These are phyloP conservation scores for Philopotamus ludificatus DNA, from an alignment of 1,140 invertebrate species.

Conservation along the genomic window DNA sequence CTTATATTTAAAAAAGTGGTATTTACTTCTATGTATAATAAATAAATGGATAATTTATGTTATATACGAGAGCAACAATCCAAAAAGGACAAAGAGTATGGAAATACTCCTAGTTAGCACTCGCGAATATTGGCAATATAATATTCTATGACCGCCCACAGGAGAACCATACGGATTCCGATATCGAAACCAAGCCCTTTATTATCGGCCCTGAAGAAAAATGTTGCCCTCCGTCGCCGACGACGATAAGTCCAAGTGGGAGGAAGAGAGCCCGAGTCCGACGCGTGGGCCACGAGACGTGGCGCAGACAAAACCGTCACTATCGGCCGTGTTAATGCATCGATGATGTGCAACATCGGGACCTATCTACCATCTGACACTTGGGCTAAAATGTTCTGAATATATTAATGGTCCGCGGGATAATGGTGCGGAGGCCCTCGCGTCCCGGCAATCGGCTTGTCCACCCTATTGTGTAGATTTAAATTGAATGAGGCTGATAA, in stretches of 20 bases:
- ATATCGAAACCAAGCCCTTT: conserved; percentile 19
- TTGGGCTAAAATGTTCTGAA: background rate
- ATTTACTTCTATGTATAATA: too few species aligned
- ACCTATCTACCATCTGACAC: conserved; percentile 6
- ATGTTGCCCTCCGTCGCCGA: conserved; percentile 30
- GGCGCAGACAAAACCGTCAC: conserved; percentile 1
- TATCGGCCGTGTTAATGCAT: conserved; percentile 29
- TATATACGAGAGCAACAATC: too few species aligned
- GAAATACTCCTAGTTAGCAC: too few species aligned
- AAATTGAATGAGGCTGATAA: too few species aligned
- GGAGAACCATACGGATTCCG: conserved; percentile 22
- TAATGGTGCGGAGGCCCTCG: too few species aligned
- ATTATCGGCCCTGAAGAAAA: conserved; percentile 24
- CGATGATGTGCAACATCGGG: conserved; percentile 7
- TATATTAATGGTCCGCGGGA: conserved; percentile 9
- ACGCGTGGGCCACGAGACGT: background rate
- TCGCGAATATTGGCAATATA: too few species aligned
- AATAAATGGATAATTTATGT: too few species aligned
- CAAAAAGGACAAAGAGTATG: too few species aligned
- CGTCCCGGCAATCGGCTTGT: too few species aligned
- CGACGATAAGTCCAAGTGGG: conserved; percentile 25
- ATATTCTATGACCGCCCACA: too few species aligned
- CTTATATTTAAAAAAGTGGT: too few species aligned
- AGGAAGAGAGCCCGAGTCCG: conserved; percentile 9
- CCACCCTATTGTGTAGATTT: too few species aligned